Conservation (phyloP, 2,888 invertebrate species). For the Hyposoter didymator region DNA sequence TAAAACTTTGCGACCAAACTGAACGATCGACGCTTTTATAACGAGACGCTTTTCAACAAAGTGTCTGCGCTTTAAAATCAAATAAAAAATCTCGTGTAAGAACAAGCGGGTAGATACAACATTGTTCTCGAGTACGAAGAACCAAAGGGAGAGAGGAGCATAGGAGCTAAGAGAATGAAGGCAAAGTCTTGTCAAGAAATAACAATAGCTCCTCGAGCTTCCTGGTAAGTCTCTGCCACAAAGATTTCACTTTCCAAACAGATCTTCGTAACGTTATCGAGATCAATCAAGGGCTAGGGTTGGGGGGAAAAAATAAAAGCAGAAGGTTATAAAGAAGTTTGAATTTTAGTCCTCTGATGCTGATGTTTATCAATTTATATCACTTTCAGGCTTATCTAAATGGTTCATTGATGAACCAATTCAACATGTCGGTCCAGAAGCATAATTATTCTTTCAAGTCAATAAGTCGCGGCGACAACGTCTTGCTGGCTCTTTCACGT, state of each 20-base stretch:
- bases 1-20: conserved; percentile 64
- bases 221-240: conserved; percentile 7
- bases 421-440: conserved; percentile 8
- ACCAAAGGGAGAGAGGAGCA: background rate
- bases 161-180: conserved; percentile 16
- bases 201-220: conserved; percentile 46
- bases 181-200: conserved; percentile 61
- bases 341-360: background rate
- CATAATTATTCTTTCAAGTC: conserved; percentile 60
- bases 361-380: conserved; percentile 1
- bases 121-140: conserved; percentile 2
- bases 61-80: conserved; percentile 14
- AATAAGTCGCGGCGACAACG: conserved; percentile 57
- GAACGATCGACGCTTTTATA: conserved; percentile 67
- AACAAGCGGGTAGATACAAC: conserved; percentile 3
- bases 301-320: background rate
- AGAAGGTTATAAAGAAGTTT: background rate
- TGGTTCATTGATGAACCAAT: background rate
- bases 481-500: conserved; percentile 45
- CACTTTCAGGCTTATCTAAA: no score
- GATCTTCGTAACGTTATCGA: conserved; percentile 55
- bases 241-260: conserved; percentile 20
- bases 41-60: conserved; percentile 61
- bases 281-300: conserved; percentile 22
- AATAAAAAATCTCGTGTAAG: background rate